Evolutionary conservation across 2,113 vertebrate species (phyloP).

Genomic region (Platanista minor): DNA sequence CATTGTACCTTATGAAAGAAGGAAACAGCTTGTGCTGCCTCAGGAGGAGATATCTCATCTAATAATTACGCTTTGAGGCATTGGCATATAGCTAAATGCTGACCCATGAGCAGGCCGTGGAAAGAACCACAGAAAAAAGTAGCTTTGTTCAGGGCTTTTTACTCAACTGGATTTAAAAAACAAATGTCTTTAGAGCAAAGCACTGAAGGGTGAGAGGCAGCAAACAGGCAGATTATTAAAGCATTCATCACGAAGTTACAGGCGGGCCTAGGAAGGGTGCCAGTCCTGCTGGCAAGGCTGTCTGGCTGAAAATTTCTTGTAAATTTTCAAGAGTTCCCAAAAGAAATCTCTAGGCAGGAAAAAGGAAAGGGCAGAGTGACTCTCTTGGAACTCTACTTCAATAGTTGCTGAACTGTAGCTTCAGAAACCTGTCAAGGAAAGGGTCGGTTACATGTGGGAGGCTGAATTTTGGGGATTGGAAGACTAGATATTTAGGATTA

Average conservation of each 20-base stretch:
- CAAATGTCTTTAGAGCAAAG: constrained; percentile 15
- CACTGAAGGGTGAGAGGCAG: neutral
- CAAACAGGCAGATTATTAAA: constrained; percentile 36
- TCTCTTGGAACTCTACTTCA: neutral
- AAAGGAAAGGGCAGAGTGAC: neutral
- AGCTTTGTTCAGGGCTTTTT: constrained; percentile 7
- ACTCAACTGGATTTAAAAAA: constrained; percentile 7
- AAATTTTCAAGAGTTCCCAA: neutral
- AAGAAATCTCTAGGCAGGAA: neutral
- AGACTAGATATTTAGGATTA: neutral
- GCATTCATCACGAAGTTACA: constrained; percentile 27
- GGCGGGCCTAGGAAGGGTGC: neutral
- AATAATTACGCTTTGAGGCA: constrained; percentile 42
- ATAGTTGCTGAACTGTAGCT: neutral
- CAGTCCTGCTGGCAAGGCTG: neutral
- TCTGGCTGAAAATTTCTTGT: neutral
- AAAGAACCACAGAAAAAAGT: neutral
- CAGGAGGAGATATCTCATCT: constrained; percentile 38
- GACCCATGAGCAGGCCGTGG: neutral
- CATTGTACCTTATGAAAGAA: constrained; percentile 19
- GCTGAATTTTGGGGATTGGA: neutral
- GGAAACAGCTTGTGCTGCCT: constrained; percentile 46
- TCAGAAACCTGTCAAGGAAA: neutral
- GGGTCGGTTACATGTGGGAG: neutral
- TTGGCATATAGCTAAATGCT: neutral